Percentiles rank a stretch among this genome's conserved stretches.
Evolutionary conservation across 2,888 invertebrate genomes (phyloP).

Genomic region (Tethea ocularis): DNA sequence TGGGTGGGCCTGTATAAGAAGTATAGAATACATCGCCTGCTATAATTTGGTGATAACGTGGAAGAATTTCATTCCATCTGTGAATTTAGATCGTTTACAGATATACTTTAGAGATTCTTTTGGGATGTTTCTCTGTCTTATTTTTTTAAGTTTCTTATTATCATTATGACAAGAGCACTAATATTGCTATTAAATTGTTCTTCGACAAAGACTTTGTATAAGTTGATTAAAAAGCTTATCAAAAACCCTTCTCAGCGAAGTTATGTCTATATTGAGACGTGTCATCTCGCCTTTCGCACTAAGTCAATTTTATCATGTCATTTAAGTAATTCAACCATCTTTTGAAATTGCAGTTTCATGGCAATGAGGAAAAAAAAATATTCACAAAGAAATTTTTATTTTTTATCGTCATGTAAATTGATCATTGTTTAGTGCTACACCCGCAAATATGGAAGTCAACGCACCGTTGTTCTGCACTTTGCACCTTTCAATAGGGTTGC

Average conservation of each 20-base stretch:
- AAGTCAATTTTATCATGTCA: background rate
- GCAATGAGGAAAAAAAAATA: background rate
- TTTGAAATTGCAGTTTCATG: background rate
- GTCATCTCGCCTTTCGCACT: too few relatives aligned
- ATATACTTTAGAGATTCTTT: too few relatives aligned
- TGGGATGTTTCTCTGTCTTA: too few relatives aligned
- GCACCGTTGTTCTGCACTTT: slow-evolving; percentile 20
- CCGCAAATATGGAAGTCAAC: slow-evolving; percentile 31
- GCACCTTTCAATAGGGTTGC: background rate
- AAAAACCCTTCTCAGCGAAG: too few relatives aligned
- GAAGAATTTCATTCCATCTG: background rate
- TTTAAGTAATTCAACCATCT: background rate
- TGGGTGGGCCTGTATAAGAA: background rate
- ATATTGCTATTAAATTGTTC: background rate
- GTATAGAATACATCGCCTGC: background rate
- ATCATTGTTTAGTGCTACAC: slow-evolving; percentile 30
- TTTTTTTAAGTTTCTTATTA: too few relatives aligned
- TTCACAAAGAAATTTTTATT: slow-evolving; percentile 14
- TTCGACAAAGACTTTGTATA: too few relatives aligned
- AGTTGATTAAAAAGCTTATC: too few relatives aligned
- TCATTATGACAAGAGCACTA: background rate
- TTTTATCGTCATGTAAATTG: slow-evolving; percentile 31
- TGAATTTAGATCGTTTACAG: background rate
- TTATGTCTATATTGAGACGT: too few relatives aligned
- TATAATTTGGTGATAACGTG: background rate